phyloP scores from a whole-genome alignment of 1,140 invertebrate genomes.

The Drosophila burlai region DNA sequence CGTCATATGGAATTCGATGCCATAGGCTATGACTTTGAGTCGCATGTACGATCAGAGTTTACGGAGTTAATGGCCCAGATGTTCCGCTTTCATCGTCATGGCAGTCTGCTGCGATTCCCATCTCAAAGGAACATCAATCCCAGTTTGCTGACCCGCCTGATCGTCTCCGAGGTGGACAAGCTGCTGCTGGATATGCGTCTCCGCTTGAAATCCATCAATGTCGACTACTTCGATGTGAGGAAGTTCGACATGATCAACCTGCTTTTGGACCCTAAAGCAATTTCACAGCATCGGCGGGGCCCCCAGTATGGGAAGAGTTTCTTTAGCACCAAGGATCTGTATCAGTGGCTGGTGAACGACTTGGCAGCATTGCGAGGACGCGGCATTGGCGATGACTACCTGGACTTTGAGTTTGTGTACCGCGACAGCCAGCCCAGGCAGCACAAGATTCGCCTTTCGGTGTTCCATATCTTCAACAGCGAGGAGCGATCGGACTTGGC shows the following conservation, averaged over 20 bases:
- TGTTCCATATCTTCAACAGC: conserved; percentile 60
- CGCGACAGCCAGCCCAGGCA: conserved; percentile 13
- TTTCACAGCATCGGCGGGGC: not conserved
- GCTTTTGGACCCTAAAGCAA: conserved; percentile 6
- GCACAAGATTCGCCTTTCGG: conserved; percentile 45
- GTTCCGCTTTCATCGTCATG: conserved; percentile 37
- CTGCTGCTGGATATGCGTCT: conserved; percentile 25
- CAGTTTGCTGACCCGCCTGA: conserved; percentile 51
- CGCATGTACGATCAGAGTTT: conserved; percentile 36
- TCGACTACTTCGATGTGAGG: conserved; percentile 69
- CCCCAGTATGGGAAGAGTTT: conserved; percentile 12
- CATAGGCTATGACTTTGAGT: conserved; percentile 63
- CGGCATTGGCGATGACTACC: conserved; percentile 60
- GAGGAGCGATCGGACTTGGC: conserved; percentile 50
- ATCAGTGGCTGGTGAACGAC: conserved; percentile 64
- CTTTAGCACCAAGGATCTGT: conserved; percentile 56
- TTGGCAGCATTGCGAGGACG: conserved; percentile 35
- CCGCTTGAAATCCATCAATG: conserved; percentile 44
- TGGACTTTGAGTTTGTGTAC: conserved; percentile 62
- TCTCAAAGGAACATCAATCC: conserved; percentile 44
- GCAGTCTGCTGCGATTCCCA: conserved; percentile 57
- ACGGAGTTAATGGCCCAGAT: conserved; percentile 43
- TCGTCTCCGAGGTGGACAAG: conserved; percentile 66
- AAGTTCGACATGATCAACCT: conserved; percentile 75
- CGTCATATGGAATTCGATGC: conserved; percentile 64